Percentiles rank a stretch among this genome's conserved stretches.
Evolutionary conservation across 2,888 invertebrate genomes (phyloP).

Genomic region (Hypercompe scribonia): DNA sequence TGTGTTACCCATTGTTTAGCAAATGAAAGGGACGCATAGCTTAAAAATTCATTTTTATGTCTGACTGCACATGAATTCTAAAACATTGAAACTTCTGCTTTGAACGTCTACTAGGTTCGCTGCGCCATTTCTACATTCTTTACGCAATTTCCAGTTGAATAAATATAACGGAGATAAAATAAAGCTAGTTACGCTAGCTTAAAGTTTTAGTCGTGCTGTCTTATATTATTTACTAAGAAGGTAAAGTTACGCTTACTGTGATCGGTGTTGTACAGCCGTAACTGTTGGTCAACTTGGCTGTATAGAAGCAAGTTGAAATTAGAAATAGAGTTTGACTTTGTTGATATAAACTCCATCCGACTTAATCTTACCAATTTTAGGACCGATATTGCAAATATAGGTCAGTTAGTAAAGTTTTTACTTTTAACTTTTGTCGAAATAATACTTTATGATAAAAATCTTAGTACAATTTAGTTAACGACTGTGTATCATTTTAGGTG

Average conservation of each 20-base stretch:
- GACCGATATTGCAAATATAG: no score
- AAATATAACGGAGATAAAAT: neutral
- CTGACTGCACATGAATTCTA: neutral
- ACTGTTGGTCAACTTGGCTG: neutral
- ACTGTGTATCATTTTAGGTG: no score
- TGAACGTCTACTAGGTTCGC: neutral
- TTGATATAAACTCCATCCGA: neutral
- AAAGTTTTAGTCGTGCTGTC: neutral
- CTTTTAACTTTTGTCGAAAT: no score
- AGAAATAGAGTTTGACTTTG: conserved; percentile 10
- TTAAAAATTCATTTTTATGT: no score
- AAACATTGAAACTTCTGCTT: neutral
- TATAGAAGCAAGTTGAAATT: neutral
- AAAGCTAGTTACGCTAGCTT: neutral
- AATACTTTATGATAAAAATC: no score
- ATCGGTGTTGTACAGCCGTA: neutral
- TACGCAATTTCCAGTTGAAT: neutral
- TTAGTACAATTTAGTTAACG: no score
- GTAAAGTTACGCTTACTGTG: neutral
- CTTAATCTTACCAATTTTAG: neutral
- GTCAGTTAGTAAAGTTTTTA: no score
- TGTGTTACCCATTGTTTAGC: no score
- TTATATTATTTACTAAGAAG: neutral
- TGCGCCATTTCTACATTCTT: neutral
- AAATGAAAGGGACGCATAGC: no score